Evolutionary conservation across 2,888 invertebrate species (phyloP), one percentile per base, ranked within the genome.

Genomic region (Nasonia oneida): DNA sequence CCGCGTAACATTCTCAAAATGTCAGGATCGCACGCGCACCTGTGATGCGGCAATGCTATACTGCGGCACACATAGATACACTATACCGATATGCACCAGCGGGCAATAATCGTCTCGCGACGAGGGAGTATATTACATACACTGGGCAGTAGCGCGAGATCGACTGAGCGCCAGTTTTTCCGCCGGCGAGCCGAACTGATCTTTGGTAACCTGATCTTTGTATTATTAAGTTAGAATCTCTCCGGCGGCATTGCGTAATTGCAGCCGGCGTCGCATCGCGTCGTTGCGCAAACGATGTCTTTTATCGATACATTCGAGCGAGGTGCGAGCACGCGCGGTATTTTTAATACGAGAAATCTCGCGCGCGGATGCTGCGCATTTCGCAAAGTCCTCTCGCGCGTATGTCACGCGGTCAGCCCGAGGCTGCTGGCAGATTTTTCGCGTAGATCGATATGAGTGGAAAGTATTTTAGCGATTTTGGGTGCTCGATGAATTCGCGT

Each of bases 1-100:
- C 23, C 23, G 42, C 78, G 23, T 64, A 64, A 42, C 76, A 57
- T 76, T 76, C 76, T 37, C 76, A 50, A 76, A 57, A 76, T 57
- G 53, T 61, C 61, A 33, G 29, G 33, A 67, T 67, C 67, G 23
- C 67, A 67, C 67, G 67, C 67, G 67, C 67, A 67, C 14, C 67
- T 33, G 14, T 3, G 10, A 23, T 67, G 33, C 14, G 3, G 23
- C 10, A 0, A 14, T 2, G 1, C n/a, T 67, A 33, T 67, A 33
- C 33, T 14, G 2, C 8, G 0, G 2, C 12, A 29, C 29, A 57
- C 8, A 50, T 0, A 50, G 14, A 50, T 50, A 50, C 8, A 50
- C 8, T 18, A 18, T 4, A 29, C 15, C 33, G n/a, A 6, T 29
- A 29, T 33, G 75, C 37, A 6, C n/a, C 18, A 2, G 33, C 10